Percentiles rank a stretch among this genome's conserved stretches.
These are phyloP conservation scores for Lampris incognitus DNA, from an alignment of 2,113 vertebrate species.

Conservation along the genomic window DNA sequence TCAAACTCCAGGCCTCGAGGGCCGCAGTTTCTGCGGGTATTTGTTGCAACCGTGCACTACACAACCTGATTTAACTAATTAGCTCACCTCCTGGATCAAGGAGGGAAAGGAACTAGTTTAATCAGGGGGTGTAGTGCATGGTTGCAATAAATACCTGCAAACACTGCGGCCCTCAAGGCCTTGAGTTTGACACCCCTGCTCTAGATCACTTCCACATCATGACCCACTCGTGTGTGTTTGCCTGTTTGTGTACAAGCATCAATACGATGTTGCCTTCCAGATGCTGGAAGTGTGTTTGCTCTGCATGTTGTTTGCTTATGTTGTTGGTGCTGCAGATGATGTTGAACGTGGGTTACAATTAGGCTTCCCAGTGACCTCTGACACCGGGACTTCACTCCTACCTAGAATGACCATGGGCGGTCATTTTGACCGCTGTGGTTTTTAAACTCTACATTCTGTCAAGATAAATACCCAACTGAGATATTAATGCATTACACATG, in stretches of 20 bases:
- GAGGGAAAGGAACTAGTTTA: too few species aligned
- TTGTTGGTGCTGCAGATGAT: slow-evolving; percentile 77
- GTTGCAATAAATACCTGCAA: too few species aligned
- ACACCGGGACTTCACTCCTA: slow-evolving; percentile 15
- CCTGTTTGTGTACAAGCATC: slow-evolving; percentile 4
- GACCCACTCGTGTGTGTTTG: slow-evolving; percentile 8
- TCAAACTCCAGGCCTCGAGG: too few species aligned
- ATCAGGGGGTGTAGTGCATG: too few species aligned
- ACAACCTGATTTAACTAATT: too few species aligned
- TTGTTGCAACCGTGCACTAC: too few species aligned
- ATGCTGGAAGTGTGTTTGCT: slow-evolving; percentile 71
- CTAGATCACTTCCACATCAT: background rate
- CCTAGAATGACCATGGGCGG: slow-evolving; percentile 10
- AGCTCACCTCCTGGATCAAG: too few species aligned
- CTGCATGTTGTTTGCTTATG: slow-evolving; percentile 71
- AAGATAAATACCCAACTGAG: too few species aligned
- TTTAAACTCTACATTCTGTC: too few species aligned
- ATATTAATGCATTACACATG: too few species aligned
- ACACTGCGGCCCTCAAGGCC: background rate
- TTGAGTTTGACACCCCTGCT: background rate
- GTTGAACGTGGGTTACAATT: slow-evolving; percentile 71
- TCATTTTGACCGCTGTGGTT: slow-evolving; percentile 6
- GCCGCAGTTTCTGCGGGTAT: too few species aligned
- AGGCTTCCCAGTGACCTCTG: slow-evolving; percentile 41
- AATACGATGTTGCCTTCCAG: slow-evolving; percentile 43